These are phyloP conservation scores for Phragmatobia fuliginosa DNA, from an alignment of 2,888 invertebrate genomes.

Conservation along the genomic window DNA sequence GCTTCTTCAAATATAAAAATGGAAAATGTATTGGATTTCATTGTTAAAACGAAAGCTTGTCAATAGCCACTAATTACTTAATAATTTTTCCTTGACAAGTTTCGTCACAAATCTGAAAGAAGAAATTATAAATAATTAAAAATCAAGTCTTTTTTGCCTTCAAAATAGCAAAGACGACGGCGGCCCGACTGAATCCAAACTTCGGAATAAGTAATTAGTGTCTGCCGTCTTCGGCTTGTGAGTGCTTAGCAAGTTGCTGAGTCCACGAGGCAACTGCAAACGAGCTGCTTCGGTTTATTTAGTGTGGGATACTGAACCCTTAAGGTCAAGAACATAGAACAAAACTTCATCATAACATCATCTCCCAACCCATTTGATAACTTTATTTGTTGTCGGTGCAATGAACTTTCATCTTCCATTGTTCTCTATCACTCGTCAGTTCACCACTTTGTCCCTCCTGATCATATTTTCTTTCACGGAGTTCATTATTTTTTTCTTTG, in stretches of 20 bases:
- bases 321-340: neutral
- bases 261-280: neutral
- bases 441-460: too few relatives aligned
- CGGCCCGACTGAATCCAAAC: neutral
- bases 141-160: neutral
- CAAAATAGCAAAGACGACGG: neutral
- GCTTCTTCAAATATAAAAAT: neutral
- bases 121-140: neutral
- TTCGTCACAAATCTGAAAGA: neutral
- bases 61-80: neutral
- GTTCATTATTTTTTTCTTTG: too few relatives aligned
- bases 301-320: neutral
- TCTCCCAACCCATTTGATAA: too few relatives aligned
- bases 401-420: too few relatives aligned
- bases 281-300: neutral
- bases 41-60: neutral
- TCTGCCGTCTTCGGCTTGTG: neutral
- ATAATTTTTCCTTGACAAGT: neutral
- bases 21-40: neutral
- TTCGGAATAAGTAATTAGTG: neutral
- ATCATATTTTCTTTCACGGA: too few relatives aligned
- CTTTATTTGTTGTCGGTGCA: too few relatives aligned
- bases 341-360: neutral
- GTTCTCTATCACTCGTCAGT: too few relatives aligned
- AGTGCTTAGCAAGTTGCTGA: neutral